These are phyloP conservation scores for Bufo gargarizans DNA, from an alignment of 2,113 vertebrate species.

Conservation along the genomic window DNA sequence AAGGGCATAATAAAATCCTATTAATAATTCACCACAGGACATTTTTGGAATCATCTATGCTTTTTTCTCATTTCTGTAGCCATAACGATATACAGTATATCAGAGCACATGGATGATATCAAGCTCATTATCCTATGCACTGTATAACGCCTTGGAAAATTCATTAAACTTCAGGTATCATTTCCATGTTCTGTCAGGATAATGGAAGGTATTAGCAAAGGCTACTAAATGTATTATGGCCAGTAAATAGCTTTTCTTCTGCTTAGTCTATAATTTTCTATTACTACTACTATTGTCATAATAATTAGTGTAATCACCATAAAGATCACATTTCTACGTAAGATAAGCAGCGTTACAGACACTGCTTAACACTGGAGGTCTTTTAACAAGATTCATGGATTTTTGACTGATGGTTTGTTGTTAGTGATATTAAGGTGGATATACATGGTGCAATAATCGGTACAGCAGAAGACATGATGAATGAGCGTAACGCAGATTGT, in stretches of 20 bases:
- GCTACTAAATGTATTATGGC: background rate
- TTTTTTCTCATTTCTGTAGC: constrained; percentile 20
- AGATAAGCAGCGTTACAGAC: too few species aligned
- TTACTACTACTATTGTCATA: background rate
- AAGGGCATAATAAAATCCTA: constrained; percentile 42
- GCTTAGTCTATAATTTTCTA: background rate
- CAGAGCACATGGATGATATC: background rate
- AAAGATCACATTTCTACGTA: background rate
- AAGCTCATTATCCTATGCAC: background rate
- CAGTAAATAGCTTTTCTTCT: background rate
- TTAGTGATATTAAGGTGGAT: too few species aligned
- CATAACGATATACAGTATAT: background rate
- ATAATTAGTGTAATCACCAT: background rate
- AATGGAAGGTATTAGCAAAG: constrained; percentile 1
- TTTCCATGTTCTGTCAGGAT: constrained; percentile 32
- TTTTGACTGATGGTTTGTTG: too few species aligned
- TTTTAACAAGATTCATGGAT: too few species aligned
- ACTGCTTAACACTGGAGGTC: too few species aligned
- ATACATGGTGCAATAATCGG: too few species aligned
- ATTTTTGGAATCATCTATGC: constrained; percentile 25
- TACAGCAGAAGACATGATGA: too few species aligned
- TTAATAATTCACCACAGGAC: constrained; percentile 49
- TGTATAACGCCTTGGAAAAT: constrained; percentile 6
- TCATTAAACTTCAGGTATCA: constrained; percentile 7
- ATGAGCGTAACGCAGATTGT: too few species aligned